Percentiles rank a stretch among this genome's conserved stretches.
phyloP scores from a whole-genome alignment of 2,113 vertebrate genomes.

The Nematolebias whitei region DNA sequence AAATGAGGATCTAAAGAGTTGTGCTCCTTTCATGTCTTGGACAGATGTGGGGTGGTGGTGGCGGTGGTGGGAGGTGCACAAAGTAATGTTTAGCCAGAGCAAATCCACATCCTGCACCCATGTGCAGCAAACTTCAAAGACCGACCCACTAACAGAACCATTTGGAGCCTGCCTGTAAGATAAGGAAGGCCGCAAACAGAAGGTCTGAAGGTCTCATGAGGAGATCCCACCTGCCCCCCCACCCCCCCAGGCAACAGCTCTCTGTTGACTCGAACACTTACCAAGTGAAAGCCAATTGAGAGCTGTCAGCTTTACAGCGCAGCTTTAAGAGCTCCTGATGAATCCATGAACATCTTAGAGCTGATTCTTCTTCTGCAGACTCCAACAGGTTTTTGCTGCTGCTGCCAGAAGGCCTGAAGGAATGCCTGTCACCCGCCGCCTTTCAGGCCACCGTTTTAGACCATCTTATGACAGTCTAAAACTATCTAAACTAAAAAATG shows the following conservation, averaged over 20 bases:
- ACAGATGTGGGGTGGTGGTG: slow-evolving; percentile 61
- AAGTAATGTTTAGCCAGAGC: slow-evolving; percentile 60
- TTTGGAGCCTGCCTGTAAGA: slow-evolving; percentile 28
- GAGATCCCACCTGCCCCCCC: not conserved
- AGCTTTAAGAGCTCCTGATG: not conserved
- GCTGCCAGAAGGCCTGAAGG: too few relatives aligned
- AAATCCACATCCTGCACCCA: slow-evolving; percentile 75
- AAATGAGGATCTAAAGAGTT: slow-evolving; percentile 60
- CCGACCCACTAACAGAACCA: slow-evolving; percentile 37
- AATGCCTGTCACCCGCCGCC: too few relatives aligned
- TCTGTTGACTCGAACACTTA: slow-evolving; percentile 37
- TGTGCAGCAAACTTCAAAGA: slow-evolving; percentile 73
- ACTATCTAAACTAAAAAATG: too few relatives aligned
- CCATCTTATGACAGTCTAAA: too few relatives aligned
- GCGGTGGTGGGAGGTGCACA: slow-evolving; percentile 40
- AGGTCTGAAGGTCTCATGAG: slow-evolving; percentile 3
- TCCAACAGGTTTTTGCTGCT: too few relatives aligned
- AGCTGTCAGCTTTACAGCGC: slow-evolving; percentile 21
- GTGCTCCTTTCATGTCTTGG: slow-evolving; percentile 61
- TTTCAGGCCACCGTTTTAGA: too few relatives aligned
- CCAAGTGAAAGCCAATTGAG: slow-evolving; percentile 31
- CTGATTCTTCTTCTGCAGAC: too few relatives aligned
- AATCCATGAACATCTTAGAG: slow-evolving; percentile 24
- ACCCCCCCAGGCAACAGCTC: slow-evolving; percentile 17
- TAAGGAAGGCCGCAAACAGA: slow-evolving; percentile 5